Percentiles rank a stretch among this genome's conserved stretches.
phyloP scores from a whole-genome alignment of 2,113 vertebrate species.

The Neotoma lepida region DNA sequence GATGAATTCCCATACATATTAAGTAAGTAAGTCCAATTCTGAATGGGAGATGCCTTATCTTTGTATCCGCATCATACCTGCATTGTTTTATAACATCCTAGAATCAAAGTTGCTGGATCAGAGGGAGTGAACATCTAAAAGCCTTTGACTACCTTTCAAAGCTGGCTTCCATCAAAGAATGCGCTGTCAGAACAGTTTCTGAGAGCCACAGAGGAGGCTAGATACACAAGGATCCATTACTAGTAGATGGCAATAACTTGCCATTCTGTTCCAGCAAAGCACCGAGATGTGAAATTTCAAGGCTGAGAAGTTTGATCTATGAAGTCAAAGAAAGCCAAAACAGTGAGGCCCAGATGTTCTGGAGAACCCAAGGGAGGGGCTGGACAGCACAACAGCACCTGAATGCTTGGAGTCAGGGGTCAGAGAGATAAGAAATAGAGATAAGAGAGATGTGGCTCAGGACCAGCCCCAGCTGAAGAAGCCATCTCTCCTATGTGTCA shows the following conservation, averaged over 20 bases:
- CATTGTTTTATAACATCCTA: constrained; percentile 12
- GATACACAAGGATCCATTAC: neutral
- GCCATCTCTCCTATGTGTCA: neutral
- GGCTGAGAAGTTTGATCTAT: neutral
- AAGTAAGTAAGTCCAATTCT: neutral
- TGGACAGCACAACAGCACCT: neutral
- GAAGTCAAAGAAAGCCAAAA: neutral
- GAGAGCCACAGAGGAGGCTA: neutral
- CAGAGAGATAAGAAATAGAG: neutral
- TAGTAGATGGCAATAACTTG: neutral
- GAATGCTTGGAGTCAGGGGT: neutral
- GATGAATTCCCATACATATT: neutral
- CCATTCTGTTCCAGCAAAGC: neutral
- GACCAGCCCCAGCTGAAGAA: neutral
- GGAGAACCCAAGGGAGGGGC: neutral
- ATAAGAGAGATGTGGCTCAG: neutral
- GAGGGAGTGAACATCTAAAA: constrained; percentile 11
- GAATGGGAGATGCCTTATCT: neutral
- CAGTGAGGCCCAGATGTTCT: no score
- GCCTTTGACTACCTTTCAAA: neutral
- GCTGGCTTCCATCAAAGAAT: neutral
- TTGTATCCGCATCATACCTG: neutral
- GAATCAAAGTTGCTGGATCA: constrained; percentile 25
- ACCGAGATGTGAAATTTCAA: neutral
- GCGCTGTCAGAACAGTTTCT: neutral